phyloP scores from a whole-genome alignment of 2,888 invertebrate genomes.

The Heliconius aoede region DNA sequence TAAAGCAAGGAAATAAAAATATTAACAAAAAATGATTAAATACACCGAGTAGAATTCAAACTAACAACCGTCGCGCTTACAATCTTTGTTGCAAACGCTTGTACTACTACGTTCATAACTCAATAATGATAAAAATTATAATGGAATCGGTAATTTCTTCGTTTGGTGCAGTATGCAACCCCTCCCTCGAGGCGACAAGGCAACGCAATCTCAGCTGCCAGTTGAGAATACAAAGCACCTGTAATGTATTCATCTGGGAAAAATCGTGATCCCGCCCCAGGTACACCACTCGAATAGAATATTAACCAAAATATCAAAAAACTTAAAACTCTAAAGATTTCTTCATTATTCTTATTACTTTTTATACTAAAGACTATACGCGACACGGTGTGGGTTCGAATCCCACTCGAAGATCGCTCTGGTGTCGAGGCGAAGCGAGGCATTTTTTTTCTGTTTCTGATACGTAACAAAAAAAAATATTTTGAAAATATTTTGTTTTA shows the following conservation, averaged over 20 bases:
- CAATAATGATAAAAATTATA: constrained; percentile 38
- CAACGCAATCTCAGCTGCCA: constrained; percentile 68
- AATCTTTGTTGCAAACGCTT: too few relatives aligned
- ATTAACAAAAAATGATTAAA: too few relatives aligned
- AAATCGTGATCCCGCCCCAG: constrained; percentile 62
- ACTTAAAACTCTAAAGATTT: constrained; percentile 8
- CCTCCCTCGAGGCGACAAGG: constrained; percentile 70
- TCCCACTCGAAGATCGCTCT: too few relatives aligned
- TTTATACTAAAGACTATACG: background rate
- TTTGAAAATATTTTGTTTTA: too few relatives aligned
- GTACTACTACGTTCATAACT: background rate
- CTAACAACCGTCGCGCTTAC: too few relatives aligned
- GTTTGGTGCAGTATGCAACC: constrained; percentile 67
- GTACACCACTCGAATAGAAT: constrained; percentile 50
- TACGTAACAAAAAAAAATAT: too few relatives aligned
- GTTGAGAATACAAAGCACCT: constrained; percentile 67
- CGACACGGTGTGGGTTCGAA: too few relatives aligned
- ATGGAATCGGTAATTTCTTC: constrained; percentile 40
- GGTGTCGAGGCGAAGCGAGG: too few relatives aligned
- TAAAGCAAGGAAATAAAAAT: too few relatives aligned
- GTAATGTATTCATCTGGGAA: constrained; percentile 73
- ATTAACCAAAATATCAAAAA: constrained; percentile 32
- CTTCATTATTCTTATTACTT: constrained; percentile 15
- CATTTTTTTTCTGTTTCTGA: too few relatives aligned
- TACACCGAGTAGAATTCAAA: too few relatives aligned